Evolutionary conservation across 2,113 vertebrate genomes (phyloP).

Genomic region (Scomber scombrus): DNA sequence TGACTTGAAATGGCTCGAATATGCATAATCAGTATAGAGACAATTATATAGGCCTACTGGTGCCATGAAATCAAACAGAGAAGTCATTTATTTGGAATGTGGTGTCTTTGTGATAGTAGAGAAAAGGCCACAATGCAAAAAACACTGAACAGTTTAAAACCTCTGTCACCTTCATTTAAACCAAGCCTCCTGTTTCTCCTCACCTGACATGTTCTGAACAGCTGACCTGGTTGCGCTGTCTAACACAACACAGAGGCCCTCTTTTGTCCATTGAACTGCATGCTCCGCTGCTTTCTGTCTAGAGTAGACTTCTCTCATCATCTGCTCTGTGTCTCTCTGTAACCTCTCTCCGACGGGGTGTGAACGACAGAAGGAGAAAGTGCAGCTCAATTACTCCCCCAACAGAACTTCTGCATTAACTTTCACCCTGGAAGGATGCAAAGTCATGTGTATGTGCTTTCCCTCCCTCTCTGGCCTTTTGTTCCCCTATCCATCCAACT

Average conservation of each 20-base stretch:
- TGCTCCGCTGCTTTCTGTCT: conserved; percentile 55
- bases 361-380: conserved; percentile 26
- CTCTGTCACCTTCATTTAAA: background rate
- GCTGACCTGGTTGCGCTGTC: conserved; percentile 45
- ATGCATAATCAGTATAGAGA: too few relatives aligned
- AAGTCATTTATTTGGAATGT: too few relatives aligned
- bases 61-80: too few relatives aligned
- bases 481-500: background rate
- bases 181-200: conserved; percentile 33
- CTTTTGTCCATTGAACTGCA: conserved; percentile 57
- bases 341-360: conserved; percentile 12
- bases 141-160: background rate
- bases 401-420: conserved; percentile 11
- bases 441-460: conserved; percentile 16
- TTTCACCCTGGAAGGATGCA: conserved; percentile 9
- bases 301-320: background rate
- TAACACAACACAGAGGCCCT: conserved; percentile 32
- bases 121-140: too few relatives aligned
- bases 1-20: too few relatives aligned
- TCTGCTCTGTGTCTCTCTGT: conserved; percentile 2
- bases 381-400: conserved; percentile 25
- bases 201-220: conserved; percentile 47
- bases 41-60: too few relatives aligned
- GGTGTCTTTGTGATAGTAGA: too few relatives aligned
- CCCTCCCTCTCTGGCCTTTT: background rate